Evolutionary conservation across 2,797 vertebrate genomes (phyloP).

Genomic region (Corythornis leucogaster): DNA sequence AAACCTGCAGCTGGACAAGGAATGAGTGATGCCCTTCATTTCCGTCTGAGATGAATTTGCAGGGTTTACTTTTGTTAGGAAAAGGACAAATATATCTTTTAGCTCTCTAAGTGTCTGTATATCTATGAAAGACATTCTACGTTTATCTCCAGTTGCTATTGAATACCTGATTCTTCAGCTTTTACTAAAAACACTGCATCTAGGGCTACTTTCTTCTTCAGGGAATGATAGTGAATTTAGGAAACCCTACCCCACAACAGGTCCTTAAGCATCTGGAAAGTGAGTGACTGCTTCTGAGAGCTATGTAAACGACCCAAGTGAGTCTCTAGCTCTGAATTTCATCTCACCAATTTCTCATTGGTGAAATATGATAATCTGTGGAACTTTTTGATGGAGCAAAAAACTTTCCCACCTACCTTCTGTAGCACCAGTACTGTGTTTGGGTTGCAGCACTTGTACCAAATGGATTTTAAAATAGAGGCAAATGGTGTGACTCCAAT

Average conservation of each 20-base stretch:
- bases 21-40: not conserved
- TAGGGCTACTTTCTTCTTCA: not conserved
- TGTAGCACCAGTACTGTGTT: constrained; percentile 54
- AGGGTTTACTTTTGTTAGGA: not conserved
- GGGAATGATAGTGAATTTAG: not conserved
- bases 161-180: not conserved
- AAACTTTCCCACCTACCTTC: constrained; percentile 75
- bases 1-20: not conserved
- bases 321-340: not conserved
- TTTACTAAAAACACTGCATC: not conserved
- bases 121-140: not conserved
- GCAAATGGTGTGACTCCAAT: constrained; percentile 85
- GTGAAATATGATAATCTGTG: not conserved
- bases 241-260: not conserved
- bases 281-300: not conserved
- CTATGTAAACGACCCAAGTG: not conserved
- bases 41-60: not conserved
- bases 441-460: constrained; percentile 71
- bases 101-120: not conserved
- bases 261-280: not conserved
- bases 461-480: constrained; percentile 82
- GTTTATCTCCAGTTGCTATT: not conserved
- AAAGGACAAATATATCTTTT: not conserved
- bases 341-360: not conserved
- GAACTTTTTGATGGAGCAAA: not conserved